These are phyloP conservation scores for Pseudomyrmex concolor DNA, from an alignment of 1,140 invertebrate genomes.

Conservation along the genomic window DNA sequence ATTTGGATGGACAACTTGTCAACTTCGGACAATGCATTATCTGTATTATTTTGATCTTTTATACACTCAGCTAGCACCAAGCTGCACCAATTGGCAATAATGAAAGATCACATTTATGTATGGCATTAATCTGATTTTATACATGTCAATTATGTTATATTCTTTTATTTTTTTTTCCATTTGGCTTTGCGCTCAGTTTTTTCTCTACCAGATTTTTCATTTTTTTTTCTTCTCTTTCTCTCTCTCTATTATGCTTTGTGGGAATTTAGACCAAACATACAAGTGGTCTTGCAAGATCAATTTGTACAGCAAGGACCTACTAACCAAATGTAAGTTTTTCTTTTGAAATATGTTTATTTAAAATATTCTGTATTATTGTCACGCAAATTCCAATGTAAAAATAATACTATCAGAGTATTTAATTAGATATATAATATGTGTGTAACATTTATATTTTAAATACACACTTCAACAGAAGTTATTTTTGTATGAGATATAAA, in stretches of 20 bases:
- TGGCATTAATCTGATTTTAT: conserved; percentile 74
- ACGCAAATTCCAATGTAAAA: not conserved
- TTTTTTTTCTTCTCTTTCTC: conserved; percentile 26
- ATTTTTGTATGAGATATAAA: not conserved
- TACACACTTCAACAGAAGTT: not conserved
- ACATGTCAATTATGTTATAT: conserved; percentile 69
- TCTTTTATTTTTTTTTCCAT: conserved; percentile 69
- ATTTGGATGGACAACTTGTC: conserved; percentile 14
- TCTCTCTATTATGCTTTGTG: conserved; percentile 59
- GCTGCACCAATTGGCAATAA: conserved; percentile 70
- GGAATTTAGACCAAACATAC: conserved; percentile 81
- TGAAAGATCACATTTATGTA: conserved; percentile 83
- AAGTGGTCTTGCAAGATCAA: conserved; percentile 79
- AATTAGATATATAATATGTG: not conserved
- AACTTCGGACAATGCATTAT: conserved; percentile 52
- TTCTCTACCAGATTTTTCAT: conserved; percentile 33
- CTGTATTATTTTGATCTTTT: conserved; percentile 66
- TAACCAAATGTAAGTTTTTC: conserved; percentile 79
- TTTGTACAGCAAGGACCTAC: conserved; percentile 72
- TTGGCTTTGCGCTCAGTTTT: conserved; percentile 63
- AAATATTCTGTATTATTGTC: not conserved
- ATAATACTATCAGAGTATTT: not conserved
- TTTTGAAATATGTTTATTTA: conserved; percentile 2
- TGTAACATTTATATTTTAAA: not conserved
- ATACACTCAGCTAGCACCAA: conserved; percentile 69